phyloP scores from a whole-genome alignment of 35 echinoderm and acorn worm species.

The Ptychodera flava region DNA sequence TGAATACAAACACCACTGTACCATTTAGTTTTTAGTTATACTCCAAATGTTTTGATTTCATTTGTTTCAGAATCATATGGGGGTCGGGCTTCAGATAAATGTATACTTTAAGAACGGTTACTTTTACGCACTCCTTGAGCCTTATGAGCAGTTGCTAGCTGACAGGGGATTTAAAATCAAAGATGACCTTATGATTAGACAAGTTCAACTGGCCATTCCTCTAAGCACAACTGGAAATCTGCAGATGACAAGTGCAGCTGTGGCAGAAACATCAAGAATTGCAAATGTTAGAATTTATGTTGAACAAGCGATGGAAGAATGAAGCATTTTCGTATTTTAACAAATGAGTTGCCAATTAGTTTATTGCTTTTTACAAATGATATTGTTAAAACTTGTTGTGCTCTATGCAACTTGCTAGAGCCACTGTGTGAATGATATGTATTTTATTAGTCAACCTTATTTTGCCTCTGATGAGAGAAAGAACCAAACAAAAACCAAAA shows the following conservation, averaged over 20 bases:
- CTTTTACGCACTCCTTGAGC: slow-evolving; percentile 9
- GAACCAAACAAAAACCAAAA: no score
- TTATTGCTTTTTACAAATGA: neutral
- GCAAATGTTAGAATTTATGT: slow-evolving; percentile 20
- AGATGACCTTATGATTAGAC: neutral
- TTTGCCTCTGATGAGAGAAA: no score
- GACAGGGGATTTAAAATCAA: slow-evolving; percentile 34
- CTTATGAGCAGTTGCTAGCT: slow-evolving; percentile 8
- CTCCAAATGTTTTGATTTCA: slow-evolving; percentile 16
- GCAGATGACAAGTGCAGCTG: neutral
- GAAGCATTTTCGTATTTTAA: neutral
- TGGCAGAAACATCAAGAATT: slow-evolving; percentile 14
- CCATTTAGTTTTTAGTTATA: slow-evolving; percentile 21
- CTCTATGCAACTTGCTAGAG: no score
- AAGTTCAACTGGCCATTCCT: slow-evolving; percentile 1
- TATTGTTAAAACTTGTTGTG: neutral
- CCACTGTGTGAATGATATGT: no score
- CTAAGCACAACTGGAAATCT: slow-evolving; percentile 9
- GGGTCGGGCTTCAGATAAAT: slow-evolving; percentile 26
- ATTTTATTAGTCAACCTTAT: no score
- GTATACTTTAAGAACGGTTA: slow-evolving; percentile 11
- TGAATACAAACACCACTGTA: slow-evolving; percentile 29
- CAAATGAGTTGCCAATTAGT: neutral
- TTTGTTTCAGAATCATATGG: slow-evolving; percentile 16
- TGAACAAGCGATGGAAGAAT: slow-evolving; percentile 17